These are phyloP conservation scores for Petrocephalus schoutedeni DNA, from an alignment of 2,797 vertebrate species.

Conservation along the genomic window DNA sequence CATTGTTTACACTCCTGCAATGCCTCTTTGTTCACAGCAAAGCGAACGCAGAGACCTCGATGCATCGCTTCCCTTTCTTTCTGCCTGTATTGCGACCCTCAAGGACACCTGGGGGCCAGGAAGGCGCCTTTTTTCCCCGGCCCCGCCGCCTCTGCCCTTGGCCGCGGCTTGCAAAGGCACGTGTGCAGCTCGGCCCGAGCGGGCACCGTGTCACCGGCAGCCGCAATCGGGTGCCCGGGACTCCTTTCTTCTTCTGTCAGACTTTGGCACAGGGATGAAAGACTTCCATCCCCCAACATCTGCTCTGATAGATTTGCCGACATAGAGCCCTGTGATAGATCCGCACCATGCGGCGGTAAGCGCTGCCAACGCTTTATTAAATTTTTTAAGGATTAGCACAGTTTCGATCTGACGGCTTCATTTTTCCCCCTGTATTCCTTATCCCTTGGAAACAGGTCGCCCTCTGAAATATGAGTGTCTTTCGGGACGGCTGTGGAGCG, in stretches of 20 bases:
- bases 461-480: slow-evolving; percentile 2
- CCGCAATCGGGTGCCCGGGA: not conserved
- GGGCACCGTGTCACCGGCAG: not conserved
- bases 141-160: not conserved
- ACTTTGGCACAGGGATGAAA: slow-evolving; percentile 6
- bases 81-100: not conserved
- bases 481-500: not conserved
- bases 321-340: not conserved
- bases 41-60: not conserved
- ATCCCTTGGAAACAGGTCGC: not conserved
- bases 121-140: not conserved
- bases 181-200: not conserved
- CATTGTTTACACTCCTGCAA: not conserved
- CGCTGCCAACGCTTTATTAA: not conserved
- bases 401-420: slow-evolving; percentile 13
- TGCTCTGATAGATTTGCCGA: slow-evolving; percentile 7
- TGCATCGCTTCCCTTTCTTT: not conserved
- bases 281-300: slow-evolving; percentile 3
- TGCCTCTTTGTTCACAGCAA: not conserved
- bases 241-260: slow-evolving; percentile 4
- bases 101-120: not conserved
- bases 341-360: not conserved
- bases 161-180: not conserved
- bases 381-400: slow-evolving; percentile 18
- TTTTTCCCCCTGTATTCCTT: not conserved